Base-by-base conservation (phyloP, 2,888 invertebrate species). In the Myopa testacea region DNA sequence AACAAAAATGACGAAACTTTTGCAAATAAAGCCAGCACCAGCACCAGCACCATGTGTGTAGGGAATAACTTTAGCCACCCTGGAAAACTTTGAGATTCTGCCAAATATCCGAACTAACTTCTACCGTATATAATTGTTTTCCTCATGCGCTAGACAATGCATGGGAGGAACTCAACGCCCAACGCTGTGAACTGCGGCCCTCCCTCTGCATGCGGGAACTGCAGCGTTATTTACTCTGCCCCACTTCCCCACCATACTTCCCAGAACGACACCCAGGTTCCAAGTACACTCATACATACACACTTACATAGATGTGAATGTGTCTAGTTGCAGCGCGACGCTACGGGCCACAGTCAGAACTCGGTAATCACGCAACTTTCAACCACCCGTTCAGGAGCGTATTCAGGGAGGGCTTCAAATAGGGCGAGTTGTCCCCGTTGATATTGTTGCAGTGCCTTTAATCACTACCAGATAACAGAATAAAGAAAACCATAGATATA, bases 41-140 rank as follows among this genome's bases (percentile, higher is more conserved):
- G 16, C 45, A 4, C 12, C 14, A 26, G 65, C 37, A 37, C 65
- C 16, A 38, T 65, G 65, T 62, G 45, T 73, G 62, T 12, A 60
- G 62, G 62, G 73, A 73, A 45, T 45, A 60, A 40, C 72, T 34
- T 26, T 8, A 37, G 37, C n/a, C 38, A 62, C 45, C 45, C 62
- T 62, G 26, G 62, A 40, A 45, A 74, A 74, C 74, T 74, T 74
- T 74, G 50, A 19, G 74, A 14, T 52, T 65, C 50, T 74, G 74
- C 74, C 74, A 74, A 74, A 74, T 34, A 74, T 52, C 26, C 12
- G 52, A 74, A 65, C 74, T 26, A 63, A 74, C 74, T 74, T 65
- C 26, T 34, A 65, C 38, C 65, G 65, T 16, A 74, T 52, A 65
- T 74, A 74, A 74, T 74, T 74, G 74, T 65, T 74, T 65, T 52